These are phyloP conservation scores for Andrena bucephala DNA, from an alignment of 2,888 invertebrate genomes.

Conservation along the genomic window DNA sequence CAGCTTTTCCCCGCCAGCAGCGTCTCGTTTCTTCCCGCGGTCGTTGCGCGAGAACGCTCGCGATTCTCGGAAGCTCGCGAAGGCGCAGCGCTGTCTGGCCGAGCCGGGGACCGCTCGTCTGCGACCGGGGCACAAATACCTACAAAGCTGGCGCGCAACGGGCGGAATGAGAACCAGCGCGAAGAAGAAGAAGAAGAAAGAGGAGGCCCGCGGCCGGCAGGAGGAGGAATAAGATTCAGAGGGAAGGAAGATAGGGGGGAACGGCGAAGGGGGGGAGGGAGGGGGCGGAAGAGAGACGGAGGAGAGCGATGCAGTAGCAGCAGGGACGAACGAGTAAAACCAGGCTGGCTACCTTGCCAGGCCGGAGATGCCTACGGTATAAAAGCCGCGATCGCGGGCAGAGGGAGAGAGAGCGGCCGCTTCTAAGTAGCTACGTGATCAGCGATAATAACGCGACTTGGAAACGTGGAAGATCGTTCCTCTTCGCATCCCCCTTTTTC, in stretches of 20 bases:
- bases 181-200: conserved; percentile 16
- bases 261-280: conserved; percentile 31
- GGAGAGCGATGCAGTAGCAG: conserved; percentile 66
- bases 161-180: conserved; percentile 65
- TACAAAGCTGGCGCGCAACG: conserved; percentile 59
- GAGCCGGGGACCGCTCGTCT: conserved; percentile 74
- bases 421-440: conserved; percentile 85
- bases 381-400: conserved; percentile 69
- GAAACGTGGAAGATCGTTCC: conserved; percentile 77
- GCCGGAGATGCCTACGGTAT: conserved; percentile 69
- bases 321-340: conserved; percentile 78
- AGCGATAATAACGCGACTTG: conserved; percentile 83
- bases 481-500: conserved; percentile 67
- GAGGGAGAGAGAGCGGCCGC: conserved; percentile 73
- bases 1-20: conserved; percentile 45
- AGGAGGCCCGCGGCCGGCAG: conserved; percentile 16
- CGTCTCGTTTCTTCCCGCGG: conserved; percentile 67
- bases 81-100: conserved; percentile 83
- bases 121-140: conserved; percentile 71
- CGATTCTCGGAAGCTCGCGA: conserved; percentile 78
- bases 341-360: conserved; percentile 77
- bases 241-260: conserved; percentile 8
- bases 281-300: conserved; percentile 29
- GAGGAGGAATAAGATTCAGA: conserved; percentile 50
- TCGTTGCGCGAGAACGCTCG: conserved; percentile 66